Evolutionary conservation across 2,113 vertebrate genomes (phyloP).

Genomic region (Steatornis caripensis): DNA sequence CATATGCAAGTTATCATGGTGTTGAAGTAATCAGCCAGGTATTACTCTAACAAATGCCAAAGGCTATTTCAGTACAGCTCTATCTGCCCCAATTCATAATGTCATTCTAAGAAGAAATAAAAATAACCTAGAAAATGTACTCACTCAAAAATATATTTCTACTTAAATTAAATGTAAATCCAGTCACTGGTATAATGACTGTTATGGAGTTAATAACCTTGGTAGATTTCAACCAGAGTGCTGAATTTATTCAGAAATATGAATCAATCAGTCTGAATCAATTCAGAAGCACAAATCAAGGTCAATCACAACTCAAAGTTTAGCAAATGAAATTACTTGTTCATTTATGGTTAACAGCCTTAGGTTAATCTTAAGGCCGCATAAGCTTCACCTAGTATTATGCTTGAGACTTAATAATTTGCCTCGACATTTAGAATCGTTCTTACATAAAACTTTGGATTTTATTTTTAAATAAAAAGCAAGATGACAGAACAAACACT

Average conservation of each 20-base stretch:
- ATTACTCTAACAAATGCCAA: neutral
- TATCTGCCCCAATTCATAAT: neutral
- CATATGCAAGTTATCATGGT: neutral
- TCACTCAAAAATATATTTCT: neutral
- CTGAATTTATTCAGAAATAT: neutral
- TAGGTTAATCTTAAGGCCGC: neutral
- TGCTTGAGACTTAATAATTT: neutral
- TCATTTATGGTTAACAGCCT: neutral
- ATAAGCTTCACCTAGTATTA: conserved; percentile 1
- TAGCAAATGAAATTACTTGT: conserved; percentile 2
- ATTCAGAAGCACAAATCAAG: conserved; percentile 2
- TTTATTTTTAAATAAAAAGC: neutral
- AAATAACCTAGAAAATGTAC: neutral
- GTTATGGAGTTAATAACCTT: neutral
- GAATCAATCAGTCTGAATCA: neutral
- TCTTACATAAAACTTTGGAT: conserved; percentile 1
- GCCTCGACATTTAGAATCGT: neutral
- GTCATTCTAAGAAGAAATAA: neutral
- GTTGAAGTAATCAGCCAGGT: neutral
- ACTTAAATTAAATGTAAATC: neutral
- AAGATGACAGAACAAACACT: neutral
- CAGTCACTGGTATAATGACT: neutral
- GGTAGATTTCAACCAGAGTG: neutral
- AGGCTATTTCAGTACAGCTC: neutral
- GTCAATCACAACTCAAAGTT: neutral